These are phyloP conservation scores for Champsocephalus esox DNA, from an alignment of 2,797 vertebrate genomes.

Conservation along the genomic window DNA sequence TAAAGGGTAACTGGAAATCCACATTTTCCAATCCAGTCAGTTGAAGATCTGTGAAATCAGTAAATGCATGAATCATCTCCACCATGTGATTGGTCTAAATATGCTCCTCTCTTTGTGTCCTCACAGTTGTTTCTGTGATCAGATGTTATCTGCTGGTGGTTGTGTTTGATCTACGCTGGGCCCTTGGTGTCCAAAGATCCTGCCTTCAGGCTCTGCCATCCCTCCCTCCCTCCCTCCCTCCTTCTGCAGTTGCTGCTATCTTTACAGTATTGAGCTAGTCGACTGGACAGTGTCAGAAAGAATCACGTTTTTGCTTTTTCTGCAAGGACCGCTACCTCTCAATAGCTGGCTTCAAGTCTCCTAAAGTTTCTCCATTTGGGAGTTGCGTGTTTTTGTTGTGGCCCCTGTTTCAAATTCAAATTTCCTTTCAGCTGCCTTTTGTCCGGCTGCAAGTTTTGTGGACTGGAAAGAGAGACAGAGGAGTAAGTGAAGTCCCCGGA, in stretches of 20 bases:
- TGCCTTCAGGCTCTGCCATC: slow-evolving; percentile 52
- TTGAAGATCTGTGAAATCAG: slow-evolving; percentile 24
- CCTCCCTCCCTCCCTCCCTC: slow-evolving; percentile 38
- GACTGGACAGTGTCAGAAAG: slow-evolving; percentile 67
- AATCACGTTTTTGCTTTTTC: slow-evolving; percentile 61
- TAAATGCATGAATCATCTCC: slow-evolving; percentile 3
- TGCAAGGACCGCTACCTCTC: slow-evolving; percentile 40
- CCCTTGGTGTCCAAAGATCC: slow-evolving; percentile 55
- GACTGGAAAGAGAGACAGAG: slow-evolving; percentile 80
- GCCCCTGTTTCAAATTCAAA: slow-evolving; percentile 87
- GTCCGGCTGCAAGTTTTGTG: slow-evolving; percentile 82
- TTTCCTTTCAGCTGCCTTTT: slow-evolving; percentile 83
- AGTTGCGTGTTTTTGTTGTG: slow-evolving; percentile 73
- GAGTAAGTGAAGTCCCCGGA: slow-evolving; percentile 80
- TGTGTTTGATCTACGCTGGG: slow-evolving; percentile 43
- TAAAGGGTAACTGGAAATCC: not conserved
- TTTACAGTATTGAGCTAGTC: slow-evolving; percentile 64
- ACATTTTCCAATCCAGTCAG: slow-evolving; percentile 19
- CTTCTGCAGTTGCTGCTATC: slow-evolving; percentile 69
- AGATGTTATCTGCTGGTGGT: slow-evolving; percentile 24
- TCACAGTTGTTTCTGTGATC: slow-evolving; percentile 10
- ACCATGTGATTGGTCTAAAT: not conserved
- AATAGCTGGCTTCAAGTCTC: slow-evolving; percentile 62
- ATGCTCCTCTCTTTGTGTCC: not conserved
- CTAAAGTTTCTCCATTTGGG: slow-evolving; percentile 70